These are phyloP conservation scores for Geothlypis trichas DNA, from an alignment of 2,113 vertebrate genomes.

Conservation along the genomic window DNA sequence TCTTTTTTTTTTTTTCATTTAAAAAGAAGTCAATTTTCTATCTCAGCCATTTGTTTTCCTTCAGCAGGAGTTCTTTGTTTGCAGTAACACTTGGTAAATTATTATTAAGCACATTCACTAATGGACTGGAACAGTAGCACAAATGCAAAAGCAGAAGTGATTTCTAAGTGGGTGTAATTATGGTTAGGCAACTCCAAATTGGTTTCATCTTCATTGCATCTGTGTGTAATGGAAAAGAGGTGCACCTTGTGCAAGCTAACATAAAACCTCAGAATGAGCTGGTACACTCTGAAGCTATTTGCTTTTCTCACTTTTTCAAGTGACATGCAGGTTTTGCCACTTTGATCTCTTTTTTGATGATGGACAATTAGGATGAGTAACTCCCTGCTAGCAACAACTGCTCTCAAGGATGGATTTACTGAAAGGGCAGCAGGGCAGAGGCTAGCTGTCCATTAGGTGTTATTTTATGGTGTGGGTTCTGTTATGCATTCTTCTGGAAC, in stretches of 20 bases:
- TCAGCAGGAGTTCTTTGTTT: neutral
- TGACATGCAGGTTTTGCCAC: neutral
- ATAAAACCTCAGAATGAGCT: neutral
- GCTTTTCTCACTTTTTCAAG: neutral
- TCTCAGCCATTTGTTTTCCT: neutral
- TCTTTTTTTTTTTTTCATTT: neutral
- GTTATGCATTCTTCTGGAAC: neutral
- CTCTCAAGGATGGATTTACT: neutral
- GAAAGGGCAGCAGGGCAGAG: neutral
- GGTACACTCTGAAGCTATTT: neutral
- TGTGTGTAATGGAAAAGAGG: neutral
- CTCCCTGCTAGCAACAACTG: neutral
- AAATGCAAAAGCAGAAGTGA: slow-evolving; percentile 4
- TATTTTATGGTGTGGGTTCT: neutral
- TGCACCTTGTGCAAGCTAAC: neutral
- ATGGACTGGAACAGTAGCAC: neutral
- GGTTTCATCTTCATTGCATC: neutral
- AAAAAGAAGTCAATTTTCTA: neutral
- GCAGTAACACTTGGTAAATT: neutral
- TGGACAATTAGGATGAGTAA: neutral
- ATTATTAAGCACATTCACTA: neutral
- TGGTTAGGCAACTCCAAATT: neutral
- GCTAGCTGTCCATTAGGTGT: neutral
- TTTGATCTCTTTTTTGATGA: neutral
- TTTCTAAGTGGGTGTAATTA: neutral